phyloP scores from a whole-genome alignment of 1,140 invertebrate species.

The Mamestra configurata region DNA sequence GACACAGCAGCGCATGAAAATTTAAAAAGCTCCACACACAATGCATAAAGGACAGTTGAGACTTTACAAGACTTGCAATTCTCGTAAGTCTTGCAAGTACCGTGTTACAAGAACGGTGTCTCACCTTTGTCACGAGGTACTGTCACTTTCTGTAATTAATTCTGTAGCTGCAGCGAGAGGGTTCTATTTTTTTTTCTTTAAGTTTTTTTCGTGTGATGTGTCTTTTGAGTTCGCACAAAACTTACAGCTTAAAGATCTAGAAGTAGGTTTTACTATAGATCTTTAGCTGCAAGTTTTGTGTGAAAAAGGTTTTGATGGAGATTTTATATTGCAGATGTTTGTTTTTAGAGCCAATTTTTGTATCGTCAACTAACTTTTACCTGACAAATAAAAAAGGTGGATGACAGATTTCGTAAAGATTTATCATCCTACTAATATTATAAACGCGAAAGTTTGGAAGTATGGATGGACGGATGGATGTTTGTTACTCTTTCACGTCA shows the following conservation, averaged over 20 bases:
- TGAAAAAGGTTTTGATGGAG: too few relatives aligned
- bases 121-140: slow-evolving; percentile 18
- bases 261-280: not conserved
- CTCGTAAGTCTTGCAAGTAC: not conserved
- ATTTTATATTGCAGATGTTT: too few relatives aligned
- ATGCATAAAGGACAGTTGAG: slow-evolving; percentile 9
- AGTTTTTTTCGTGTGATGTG: not conserved
- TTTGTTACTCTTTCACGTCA: too few relatives aligned
- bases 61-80: not conserved
- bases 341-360: too few relatives aligned
- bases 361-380: too few relatives aligned
- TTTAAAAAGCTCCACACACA: slow-evolving; percentile 22
- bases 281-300: not conserved
- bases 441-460: too few relatives aligned
- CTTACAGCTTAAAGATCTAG: too few relatives aligned
- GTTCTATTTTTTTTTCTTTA: not conserved
- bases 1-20: not conserved
- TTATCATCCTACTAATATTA: too few relatives aligned
- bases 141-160: slow-evolving; percentile 33
- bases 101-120: not conserved
- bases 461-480: too few relatives aligned
- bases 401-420: too few relatives aligned
- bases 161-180: not conserved
- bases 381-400: too few relatives aligned
- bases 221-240: not conserved